These are phyloP conservation scores for Python bivittatus DNA, from an alignment of 2,113 vertebrate species.

Conservation along the genomic window DNA sequence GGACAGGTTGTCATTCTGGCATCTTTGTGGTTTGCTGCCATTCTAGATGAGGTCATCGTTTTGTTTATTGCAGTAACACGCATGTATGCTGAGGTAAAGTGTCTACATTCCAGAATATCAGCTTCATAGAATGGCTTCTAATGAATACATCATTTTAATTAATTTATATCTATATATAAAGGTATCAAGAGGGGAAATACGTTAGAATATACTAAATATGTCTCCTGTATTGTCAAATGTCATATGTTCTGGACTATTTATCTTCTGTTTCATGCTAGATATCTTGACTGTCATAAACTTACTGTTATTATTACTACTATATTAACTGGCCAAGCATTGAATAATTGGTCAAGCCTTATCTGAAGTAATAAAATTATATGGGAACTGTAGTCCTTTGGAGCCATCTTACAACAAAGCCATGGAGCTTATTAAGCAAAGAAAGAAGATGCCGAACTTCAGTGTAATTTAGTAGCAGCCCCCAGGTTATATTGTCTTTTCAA, in stretches of 20 bases:
- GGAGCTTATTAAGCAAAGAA: no score
- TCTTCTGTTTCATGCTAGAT: no score
- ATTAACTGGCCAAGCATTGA: not conserved
- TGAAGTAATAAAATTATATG: not conserved
- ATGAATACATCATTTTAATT: no score
- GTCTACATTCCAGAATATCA: not conserved
- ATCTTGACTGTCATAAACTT: no score
- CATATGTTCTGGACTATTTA: no score
- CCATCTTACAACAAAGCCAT: not conserved
- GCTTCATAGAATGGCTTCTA: not conserved
- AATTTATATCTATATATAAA: no score
- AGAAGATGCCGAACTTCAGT: no score
- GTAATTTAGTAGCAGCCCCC: no score
- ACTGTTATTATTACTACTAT: no score
- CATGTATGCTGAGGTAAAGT: not conserved
- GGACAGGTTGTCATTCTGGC: not conserved
- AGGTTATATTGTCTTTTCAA: no score
- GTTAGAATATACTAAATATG: not conserved
- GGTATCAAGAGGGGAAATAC: not conserved
- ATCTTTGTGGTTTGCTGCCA: not conserved
- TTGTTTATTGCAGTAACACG: not conserved
- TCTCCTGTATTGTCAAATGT: not conserved
- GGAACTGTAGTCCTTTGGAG: not conserved
- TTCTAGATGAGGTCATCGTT: not conserved
- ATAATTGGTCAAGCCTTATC: not conserved